Evolutionary conservation across 2,113 vertebrate genomes (phyloP).

Genomic region (Genyomyrus donnyi): DNA sequence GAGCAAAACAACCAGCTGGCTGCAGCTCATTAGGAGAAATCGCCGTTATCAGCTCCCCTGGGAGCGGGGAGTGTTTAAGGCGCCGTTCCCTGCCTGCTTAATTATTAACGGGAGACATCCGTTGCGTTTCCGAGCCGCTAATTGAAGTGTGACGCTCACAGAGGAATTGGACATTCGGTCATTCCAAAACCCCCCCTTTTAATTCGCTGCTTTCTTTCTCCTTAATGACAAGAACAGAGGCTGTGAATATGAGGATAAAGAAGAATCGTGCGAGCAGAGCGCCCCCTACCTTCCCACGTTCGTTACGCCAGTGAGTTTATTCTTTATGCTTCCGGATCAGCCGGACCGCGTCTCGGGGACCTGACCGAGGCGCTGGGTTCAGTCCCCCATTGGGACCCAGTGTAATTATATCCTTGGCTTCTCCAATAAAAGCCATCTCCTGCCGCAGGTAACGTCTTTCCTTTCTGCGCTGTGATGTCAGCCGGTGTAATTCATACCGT

Average conservation of each 20-base stretch:
- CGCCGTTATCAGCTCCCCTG: slow-evolving; percentile 26
- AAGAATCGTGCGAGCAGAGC: slow-evolving; percentile 22
- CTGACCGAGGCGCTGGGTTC: neutral
- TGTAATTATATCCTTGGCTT: neutral
- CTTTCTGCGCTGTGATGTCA: neutral
- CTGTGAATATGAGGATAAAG: slow-evolving; percentile 22
- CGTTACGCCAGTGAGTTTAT: neutral
- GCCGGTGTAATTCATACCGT: neutral
- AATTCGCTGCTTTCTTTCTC: slow-evolving; percentile 16
- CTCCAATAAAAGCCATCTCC: neutral
- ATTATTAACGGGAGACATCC: slow-evolving; percentile 35
- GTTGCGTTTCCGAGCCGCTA: slow-evolving; percentile 32
- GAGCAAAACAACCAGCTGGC: slow-evolving; percentile 9
- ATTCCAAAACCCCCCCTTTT: slow-evolving; percentile 1
- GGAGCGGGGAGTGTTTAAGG: slow-evolving; percentile 23
- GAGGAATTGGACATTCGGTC: slow-evolving; percentile 21
- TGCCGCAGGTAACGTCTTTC: neutral
- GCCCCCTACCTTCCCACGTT: slow-evolving; percentile 11
- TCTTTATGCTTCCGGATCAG: neutral
- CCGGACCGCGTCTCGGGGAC: neutral
- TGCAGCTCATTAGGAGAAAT: slow-evolving; percentile 33
- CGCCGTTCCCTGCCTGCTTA: slow-evolving; percentile 29
- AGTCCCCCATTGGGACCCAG: neutral
- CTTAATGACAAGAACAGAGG: slow-evolving; percentile 31
- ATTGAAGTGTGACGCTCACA: slow-evolving; percentile 29